These are phyloP conservation scores for Tenthredo mesomela DNA, from an alignment of 2,888 invertebrate species.

Conservation along the genomic window DNA sequence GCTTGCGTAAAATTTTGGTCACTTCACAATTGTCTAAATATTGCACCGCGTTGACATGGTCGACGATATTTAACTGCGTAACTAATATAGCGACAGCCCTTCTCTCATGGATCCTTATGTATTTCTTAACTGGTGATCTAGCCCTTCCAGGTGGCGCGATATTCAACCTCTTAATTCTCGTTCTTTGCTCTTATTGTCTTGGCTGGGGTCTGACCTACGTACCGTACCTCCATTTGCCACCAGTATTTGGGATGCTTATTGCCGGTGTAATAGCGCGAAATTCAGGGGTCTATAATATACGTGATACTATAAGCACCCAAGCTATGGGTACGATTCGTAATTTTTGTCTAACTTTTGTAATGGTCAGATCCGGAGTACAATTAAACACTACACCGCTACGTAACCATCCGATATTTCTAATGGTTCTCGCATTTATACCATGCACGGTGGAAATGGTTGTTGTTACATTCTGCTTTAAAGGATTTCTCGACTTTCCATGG, in stretches of 20 bases:
- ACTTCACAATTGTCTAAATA: conserved; percentile 61
- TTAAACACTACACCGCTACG: conserved; percentile 69
- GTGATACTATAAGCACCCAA: conserved; percentile 64
- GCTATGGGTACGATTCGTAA: conserved; percentile 68
- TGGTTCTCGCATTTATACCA: conserved; percentile 68
- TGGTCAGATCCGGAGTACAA: conserved; percentile 72
- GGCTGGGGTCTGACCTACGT: conserved; percentile 70
- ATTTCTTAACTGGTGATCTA: conserved; percentile 65
- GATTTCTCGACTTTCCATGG: conserved; percentile 69
- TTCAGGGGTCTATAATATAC: conserved; percentile 65
- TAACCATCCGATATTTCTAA: conserved; percentile 65
- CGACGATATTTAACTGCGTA: conserved; percentile 64
- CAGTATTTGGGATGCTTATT: conserved; percentile 83
- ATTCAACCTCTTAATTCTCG: conserved; percentile 67
- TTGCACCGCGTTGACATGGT: conserved; percentile 64
- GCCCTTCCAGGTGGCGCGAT: conserved; percentile 67
- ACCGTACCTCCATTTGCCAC: conserved; percentile 77
- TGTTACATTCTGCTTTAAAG: conserved; percentile 62
- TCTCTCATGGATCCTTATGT: conserved; percentile 65
- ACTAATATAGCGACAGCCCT: conserved; percentile 58
- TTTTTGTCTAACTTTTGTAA: conserved; percentile 71
- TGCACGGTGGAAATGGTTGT: conserved; percentile 69
- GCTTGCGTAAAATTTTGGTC: conserved; percentile 65
- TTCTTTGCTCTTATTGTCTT: conserved; percentile 66
- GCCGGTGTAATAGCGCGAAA: conserved; percentile 79